These are phyloP conservation scores for Apis cerana DNA, from an alignment of 1,140 invertebrate species.

Conservation along the genomic window DNA sequence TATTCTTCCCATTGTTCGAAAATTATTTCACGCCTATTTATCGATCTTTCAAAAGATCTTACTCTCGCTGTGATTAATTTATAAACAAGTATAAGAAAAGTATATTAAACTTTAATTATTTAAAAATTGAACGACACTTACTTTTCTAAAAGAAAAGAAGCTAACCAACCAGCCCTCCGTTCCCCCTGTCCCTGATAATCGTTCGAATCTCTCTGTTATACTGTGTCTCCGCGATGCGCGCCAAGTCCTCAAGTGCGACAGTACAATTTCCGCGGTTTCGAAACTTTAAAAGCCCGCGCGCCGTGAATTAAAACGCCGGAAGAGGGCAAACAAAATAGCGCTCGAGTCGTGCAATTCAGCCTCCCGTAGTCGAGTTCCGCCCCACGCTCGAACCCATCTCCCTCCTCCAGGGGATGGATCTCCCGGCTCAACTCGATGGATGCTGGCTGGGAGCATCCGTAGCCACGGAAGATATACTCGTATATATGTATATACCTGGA, in stretches of 20 bases:
- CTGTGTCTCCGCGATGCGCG: neutral
- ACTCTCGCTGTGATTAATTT: no score
- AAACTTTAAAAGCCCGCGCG: conserved; percentile 59
- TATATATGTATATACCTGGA: neutral
- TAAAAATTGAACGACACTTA: no score
- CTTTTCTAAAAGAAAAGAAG: neutral
- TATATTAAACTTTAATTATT: no score
- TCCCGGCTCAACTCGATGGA: conserved; percentile 33
- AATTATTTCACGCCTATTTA: neutral
- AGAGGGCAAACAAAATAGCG: conserved; percentile 63
- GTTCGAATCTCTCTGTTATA: conserved; percentile 22
- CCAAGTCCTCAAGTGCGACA: conserved; percentile 35
- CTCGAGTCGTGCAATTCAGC: conserved; percentile 55
- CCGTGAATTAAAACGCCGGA: conserved; percentile 61
- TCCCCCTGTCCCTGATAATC: neutral
- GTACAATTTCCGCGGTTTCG: conserved; percentile 57
- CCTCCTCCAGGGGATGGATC: conserved; percentile 23
- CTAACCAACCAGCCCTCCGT: neutral
- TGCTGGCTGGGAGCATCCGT: conserved; percentile 32
- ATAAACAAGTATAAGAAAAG: no score
- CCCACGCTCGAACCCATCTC: conserved; percentile 25
- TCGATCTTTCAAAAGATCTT: no score
- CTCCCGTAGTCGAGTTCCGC: conserved; percentile 10
- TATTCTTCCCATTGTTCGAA: neutral
- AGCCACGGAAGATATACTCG: neutral